phyloP scores from a whole-genome alignment of 2,888 invertebrate genomes.

The Pachydiplax longipennis region DNA sequence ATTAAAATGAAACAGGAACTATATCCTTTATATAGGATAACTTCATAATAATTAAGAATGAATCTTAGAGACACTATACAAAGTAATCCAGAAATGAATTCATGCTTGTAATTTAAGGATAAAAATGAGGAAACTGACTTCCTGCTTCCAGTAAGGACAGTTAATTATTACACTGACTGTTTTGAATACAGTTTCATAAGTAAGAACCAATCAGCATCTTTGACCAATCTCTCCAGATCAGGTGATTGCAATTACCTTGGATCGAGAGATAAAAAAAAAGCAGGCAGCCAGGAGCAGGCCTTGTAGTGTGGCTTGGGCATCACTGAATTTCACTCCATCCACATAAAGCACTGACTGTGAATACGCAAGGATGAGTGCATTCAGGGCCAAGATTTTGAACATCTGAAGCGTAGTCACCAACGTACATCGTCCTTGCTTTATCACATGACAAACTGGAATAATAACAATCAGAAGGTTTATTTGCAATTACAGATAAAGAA shows the following conservation, averaged over 20 bases:
- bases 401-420: conserved; percentile 98
- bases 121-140: too few relatives aligned
- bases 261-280: conserved; percentile 97
- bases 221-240: too few relatives aligned
- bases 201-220: too few relatives aligned
- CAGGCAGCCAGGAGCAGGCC: conserved; percentile 95
- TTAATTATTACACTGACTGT: too few relatives aligned
- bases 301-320: conserved; percentile 96
- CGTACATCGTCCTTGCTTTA: conserved; percentile 99
- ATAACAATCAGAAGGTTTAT: conserved; percentile 46
- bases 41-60: too few relatives aligned
- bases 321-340: conserved; percentile 97
- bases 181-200: too few relatives aligned
- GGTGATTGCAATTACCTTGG: conserved; percentile 72
- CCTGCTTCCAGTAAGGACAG: too few relatives aligned
- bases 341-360: conserved; percentile 98
- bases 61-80: too few relatives aligned
- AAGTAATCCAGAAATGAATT: background rate
- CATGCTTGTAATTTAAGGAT: too few relatives aligned
- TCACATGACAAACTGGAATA: conserved; percentile 93
- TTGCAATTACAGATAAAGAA: too few relatives aligned
- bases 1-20: too few relatives aligned
- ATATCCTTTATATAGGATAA: too few relatives aligned
- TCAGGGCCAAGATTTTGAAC: conserved; percentile 99
- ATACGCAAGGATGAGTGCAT: conserved; percentile 97